A percentile compares a stretch with the other conserved stretches of the same genome.
These are phyloP conservation scores for Augochlora pura DNA, from an alignment of 1,140 invertebrate genomes.

Conservation along the genomic window DNA sequence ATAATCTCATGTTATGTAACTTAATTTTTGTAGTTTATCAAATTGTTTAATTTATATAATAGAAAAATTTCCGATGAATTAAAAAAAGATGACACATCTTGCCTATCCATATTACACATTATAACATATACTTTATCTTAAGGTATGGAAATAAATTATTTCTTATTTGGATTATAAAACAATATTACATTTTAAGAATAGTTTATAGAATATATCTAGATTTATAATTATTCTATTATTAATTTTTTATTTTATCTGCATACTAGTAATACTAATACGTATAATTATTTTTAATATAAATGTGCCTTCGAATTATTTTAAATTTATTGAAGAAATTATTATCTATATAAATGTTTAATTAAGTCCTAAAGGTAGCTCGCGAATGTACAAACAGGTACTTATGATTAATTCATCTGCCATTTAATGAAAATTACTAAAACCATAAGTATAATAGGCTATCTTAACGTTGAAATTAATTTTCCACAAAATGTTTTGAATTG, in stretches of 20 bases:
- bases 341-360: constrained; percentile 18
- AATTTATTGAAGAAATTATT: constrained; percentile 16
- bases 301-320: constrained; percentile 33
- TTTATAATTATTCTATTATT: not conserved
- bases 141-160: not conserved
- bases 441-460: too few relatives aligned
- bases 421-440: too few relatives aligned
- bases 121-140: not conserved
- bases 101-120: not conserved
- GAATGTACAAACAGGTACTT: constrained; percentile 19
- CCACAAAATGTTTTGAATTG: too few relatives aligned
- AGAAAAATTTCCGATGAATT: not conserved
- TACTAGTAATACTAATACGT: not conserved
- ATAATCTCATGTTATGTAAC: not conserved
- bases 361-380: not conserved
- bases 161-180: too few relatives aligned
- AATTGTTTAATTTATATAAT: not conserved
- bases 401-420: not conserved
- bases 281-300: constrained; percentile 4
- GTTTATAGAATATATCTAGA: constrained; percentile 7
- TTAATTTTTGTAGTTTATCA: constrained; percentile 5
- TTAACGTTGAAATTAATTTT: too few relatives aligned
- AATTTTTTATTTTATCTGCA: not conserved
- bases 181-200: not conserved
- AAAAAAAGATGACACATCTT: not conserved